Evolutionary conservation across 2,113 vertebrate species (phyloP).

Genomic region (Catharus fuscescens): DNA sequence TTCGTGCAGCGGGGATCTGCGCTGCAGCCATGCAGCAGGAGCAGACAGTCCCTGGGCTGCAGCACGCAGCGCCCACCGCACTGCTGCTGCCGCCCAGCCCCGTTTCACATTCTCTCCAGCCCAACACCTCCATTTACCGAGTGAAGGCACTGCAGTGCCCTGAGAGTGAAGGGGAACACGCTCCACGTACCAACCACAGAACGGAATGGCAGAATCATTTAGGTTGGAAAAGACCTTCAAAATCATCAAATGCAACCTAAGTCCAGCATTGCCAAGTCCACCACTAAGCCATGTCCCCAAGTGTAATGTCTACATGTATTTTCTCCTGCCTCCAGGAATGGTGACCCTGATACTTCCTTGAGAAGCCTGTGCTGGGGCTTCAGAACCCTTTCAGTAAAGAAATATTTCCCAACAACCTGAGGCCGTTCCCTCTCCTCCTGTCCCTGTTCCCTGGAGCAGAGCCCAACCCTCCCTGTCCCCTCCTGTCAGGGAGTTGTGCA

Average conservation of each 20-base stretch:
- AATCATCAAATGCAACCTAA: neutral
- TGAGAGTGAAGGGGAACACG: neutral
- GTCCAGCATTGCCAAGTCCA: neutral
- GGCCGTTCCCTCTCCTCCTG: neutral
- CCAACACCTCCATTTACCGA: neutral
- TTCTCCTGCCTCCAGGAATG: neutral
- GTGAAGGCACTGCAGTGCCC: neutral
- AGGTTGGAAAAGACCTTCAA: neutral
- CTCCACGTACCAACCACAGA: neutral
- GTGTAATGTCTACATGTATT: neutral
- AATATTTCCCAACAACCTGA: neutral
- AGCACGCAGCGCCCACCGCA: neutral
- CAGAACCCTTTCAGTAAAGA: neutral
- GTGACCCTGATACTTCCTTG: neutral
- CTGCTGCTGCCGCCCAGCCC: neutral
- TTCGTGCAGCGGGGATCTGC: fast-evolving
- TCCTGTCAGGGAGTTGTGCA: neutral
- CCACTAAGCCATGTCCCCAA: neutral
- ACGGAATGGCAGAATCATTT: neutral
- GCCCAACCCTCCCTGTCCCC: fast-evolving
- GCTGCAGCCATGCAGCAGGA: fast-evolving
- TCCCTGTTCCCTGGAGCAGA: neutral
- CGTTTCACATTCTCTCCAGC: neutral
- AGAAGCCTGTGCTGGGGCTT: neutral
- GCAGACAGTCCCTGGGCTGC: neutral